Conservation (phyloP, 1,140 invertebrate species). For the Bombus consobrinus region DNA sequence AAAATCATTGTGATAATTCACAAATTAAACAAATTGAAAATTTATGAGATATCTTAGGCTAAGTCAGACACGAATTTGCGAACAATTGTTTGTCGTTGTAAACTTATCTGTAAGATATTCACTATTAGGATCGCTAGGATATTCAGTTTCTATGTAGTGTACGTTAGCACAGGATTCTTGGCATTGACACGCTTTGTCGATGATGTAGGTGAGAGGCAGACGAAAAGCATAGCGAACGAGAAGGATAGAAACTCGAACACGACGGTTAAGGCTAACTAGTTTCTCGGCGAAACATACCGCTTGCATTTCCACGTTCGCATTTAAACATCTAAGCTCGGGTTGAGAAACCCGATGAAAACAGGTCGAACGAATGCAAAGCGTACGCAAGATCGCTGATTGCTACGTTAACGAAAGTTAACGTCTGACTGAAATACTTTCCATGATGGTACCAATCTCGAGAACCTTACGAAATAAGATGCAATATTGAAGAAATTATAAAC, state of each 20-base stretch:
- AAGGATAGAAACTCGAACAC: conserved; percentile 65
- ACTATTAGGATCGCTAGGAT: not conserved
- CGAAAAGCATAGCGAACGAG: conserved; percentile 30
- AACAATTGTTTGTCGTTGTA: too few relatives aligned
- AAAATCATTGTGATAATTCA: not conserved
- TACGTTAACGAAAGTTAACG: conserved; percentile 10
- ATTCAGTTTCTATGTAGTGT: not conserved
- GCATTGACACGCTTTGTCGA: conserved; percentile 63
- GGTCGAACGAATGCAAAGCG: conserved; percentile 41
- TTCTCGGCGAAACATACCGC: conserved; percentile 34
- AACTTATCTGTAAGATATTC: too few relatives aligned
- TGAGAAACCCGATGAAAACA: conserved; percentile 56
- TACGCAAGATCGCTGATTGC: conserved; percentile 20
- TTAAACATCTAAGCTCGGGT: conserved; percentile 40
- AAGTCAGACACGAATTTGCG: too few relatives aligned
- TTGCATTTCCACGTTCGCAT: conserved; percentile 65
- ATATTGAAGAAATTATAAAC: not conserved
- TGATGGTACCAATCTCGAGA: not conserved
- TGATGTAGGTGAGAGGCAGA: conserved; percentile 46
- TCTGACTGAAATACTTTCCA: conserved; percentile 5
- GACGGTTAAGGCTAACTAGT: conserved; percentile 69
- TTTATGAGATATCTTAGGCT: not conserved
- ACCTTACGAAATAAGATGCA: not conserved
- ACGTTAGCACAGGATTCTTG: conserved; percentile 54
- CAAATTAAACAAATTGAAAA: not conserved